phyloP scores from a whole-genome alignment of 37 sponge, comb jelly and placozoan genomes.

The Haliclona indistincta region DNA sequence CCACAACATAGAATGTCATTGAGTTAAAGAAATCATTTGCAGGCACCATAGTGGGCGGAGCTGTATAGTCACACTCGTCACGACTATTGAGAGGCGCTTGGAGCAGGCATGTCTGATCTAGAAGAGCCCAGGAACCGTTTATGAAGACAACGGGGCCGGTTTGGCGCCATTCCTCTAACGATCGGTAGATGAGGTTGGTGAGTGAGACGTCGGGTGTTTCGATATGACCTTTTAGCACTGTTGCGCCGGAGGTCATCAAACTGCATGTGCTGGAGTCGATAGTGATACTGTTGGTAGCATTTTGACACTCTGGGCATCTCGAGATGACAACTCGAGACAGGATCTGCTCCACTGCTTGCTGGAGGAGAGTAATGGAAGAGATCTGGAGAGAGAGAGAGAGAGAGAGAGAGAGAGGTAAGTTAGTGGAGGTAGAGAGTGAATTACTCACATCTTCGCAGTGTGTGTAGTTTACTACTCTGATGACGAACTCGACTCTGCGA shows the following conservation, averaged over 20 bases:
- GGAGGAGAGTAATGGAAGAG: too few species aligned
- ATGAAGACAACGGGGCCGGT: neutral
- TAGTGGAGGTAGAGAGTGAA: too few species aligned
- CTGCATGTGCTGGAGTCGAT: constrained; percentile 15
- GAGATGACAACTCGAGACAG: too few species aligned
- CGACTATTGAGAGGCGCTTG: neutral
- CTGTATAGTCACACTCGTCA: constrained; percentile 4
- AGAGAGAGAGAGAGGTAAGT: too few species aligned
- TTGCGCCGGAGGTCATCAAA: neutral
- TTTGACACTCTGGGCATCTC: too few species aligned
- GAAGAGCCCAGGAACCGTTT: neutral
- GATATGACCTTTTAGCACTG: constrained; percentile 11
- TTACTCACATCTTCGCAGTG: too few species aligned
- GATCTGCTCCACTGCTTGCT: too few species aligned
- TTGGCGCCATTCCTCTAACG: constrained; percentile 13
- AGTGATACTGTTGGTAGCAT: too few species aligned
- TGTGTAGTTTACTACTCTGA: too few species aligned
- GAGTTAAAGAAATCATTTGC: neutral
- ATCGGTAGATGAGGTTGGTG: constrained; percentile 24
- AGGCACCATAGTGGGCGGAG: neutral
- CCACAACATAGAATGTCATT: neutral
- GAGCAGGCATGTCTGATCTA: constrained; percentile 1
- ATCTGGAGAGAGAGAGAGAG: too few species aligned
- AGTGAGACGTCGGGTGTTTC: neutral
- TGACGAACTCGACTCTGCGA: too few species aligned